phyloP scores from a whole-genome alignment of 2,888 invertebrate species.

The Exocentrus adspersus region DNA sequence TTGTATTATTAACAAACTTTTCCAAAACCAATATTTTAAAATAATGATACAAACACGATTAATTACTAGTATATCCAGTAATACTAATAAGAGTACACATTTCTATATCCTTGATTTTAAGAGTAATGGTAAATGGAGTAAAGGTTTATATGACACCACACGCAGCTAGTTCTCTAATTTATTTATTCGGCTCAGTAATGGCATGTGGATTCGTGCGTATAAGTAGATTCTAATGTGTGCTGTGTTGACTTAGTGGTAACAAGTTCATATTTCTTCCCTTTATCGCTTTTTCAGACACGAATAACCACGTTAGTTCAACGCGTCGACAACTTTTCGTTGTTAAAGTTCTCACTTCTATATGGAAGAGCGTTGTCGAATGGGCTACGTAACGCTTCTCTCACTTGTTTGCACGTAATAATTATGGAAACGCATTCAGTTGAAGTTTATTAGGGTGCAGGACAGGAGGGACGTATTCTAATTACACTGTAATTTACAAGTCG shows the following conservation, averaged over 20 bases:
- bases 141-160: not conserved
- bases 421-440: constrained; percentile 57
- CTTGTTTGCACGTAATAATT: constrained; percentile 61
- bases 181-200: not conserved
- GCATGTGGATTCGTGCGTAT: not conserved
- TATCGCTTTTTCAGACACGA: constrained; percentile 41
- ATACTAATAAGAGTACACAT: no score
- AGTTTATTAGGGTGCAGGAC: constrained; percentile 54
- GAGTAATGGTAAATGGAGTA: no score
- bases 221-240: constrained; percentile 1
- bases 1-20: no score
- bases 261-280: constrained; percentile 29
- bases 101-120: no score
- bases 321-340: constrained; percentile 46
- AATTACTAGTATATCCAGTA: no score
- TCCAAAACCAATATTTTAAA: no score
- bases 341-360: constrained; percentile 46
- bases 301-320: constrained; percentile 35
- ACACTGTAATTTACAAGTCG: constrained; percentile 57
- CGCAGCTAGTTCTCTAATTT: not conserved
- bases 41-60: no score
- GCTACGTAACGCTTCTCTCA: constrained; percentile 49
- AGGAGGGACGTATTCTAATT: constrained; percentile 55
- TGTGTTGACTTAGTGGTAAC: constrained; percentile 6
- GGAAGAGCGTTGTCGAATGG: constrained; percentile 35